Evolutionary conservation across 2,113 vertebrate species (phyloP).

Genomic region (Gymnorhina tibicen): DNA sequence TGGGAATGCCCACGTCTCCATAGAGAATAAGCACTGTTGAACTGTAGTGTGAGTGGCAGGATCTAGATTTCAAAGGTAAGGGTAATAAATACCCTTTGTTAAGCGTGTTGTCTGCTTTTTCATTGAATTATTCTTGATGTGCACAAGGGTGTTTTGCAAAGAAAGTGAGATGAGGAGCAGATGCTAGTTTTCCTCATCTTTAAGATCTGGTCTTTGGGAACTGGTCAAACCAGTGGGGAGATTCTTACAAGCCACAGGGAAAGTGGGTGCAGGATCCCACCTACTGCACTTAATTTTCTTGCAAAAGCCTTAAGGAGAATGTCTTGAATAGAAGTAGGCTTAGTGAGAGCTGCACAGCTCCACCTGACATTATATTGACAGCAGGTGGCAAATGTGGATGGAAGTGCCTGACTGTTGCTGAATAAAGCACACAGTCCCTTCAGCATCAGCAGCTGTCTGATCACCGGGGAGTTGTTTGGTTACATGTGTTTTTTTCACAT

Average conservation of each 20-base stretch:
- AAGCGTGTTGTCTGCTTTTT: neutral
- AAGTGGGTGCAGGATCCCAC: neutral
- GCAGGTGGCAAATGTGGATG: slow-evolving; percentile 41
- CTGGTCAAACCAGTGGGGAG: neutral
- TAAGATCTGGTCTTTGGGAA: neutral
- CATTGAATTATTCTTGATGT: neutral
- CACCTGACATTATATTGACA: neutral
- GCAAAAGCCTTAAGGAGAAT: neutral
- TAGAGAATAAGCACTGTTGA: neutral
- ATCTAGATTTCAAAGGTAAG: neutral
- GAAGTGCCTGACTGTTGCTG: neutral
- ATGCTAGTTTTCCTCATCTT: neutral
- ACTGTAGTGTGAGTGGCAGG: neutral
- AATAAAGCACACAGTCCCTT: slow-evolving; percentile 3
- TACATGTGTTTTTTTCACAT: slow-evolving; percentile 3
- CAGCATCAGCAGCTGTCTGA: slow-evolving; percentile 38
- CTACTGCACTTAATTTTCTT: neutral
- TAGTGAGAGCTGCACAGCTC: neutral
- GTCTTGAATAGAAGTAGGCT: neutral
- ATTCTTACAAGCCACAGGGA: neutral
- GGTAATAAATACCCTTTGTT: neutral
- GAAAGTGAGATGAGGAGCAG: neutral
- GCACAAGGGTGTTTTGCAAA: neutral
- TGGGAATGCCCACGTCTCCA: neutral
- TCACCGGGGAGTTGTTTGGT: slow-evolving; percentile 18